Evolutionary conservation across 2,113 vertebrate genomes (phyloP).

Genomic region (Chaenogobius annularis): DNA sequence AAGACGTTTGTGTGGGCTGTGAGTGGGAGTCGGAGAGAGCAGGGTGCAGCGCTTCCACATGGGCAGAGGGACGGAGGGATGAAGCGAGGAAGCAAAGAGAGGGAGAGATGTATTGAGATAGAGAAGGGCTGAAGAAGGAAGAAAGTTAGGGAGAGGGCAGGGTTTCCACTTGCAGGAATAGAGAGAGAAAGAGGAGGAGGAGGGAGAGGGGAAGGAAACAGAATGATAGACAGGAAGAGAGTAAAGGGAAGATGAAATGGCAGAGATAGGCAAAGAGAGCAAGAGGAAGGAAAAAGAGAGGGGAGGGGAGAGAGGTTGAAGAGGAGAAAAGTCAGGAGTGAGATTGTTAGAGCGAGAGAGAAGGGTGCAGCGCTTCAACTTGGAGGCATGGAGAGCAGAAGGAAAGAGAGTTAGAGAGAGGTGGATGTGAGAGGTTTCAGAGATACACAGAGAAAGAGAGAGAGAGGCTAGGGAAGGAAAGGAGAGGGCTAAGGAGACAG

Average conservation of each 20-base stretch:
- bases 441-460: no score
- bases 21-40: slow-evolving; percentile 69
- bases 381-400: background rate
- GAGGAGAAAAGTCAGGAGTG: background rate
- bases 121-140: background rate
- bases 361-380: no score
- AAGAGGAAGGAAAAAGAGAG: background rate
- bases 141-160: no score
- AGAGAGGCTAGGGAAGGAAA: background rate
- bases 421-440: no score
- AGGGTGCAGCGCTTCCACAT: slow-evolving; percentile 47
- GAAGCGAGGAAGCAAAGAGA: slow-evolving; percentile 21
- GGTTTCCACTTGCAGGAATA: no score
- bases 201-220: background rate
- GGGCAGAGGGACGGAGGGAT: background rate
- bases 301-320: background rate
- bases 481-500: background rate
- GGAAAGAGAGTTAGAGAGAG: background rate
- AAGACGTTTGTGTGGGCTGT: slow-evolving; percentile 69
- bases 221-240: background rate
- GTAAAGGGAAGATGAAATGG: background rate
- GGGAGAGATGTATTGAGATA: background rate
- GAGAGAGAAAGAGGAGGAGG: no score
- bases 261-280: background rate
- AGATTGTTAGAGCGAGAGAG: background rate